Conservation (phyloP, 2,888 invertebrate genomes). For the Sipunculus nudus region DNA sequence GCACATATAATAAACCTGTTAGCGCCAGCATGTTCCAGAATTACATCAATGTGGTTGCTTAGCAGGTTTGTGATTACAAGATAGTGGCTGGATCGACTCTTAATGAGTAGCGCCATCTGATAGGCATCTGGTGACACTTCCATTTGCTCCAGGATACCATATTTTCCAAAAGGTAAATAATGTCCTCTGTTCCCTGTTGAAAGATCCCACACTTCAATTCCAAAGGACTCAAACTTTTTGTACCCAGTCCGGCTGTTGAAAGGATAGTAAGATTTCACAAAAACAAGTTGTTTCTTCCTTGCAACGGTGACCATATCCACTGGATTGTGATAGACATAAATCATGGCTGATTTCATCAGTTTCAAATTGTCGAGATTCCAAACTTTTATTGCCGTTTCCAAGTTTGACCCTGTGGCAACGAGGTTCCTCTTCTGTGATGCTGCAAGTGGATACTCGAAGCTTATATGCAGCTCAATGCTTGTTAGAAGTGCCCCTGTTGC, state of each 20-base stretch:
- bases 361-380: constrained; percentile 37
- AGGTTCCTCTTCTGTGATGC: constrained; percentile 26
- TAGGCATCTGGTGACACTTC: constrained; percentile 29
- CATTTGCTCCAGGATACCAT: constrained; percentile 38
- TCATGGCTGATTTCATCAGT: not conserved
- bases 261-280: constrained; percentile 35
- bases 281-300: constrained; percentile 21
- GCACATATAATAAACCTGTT: no score
- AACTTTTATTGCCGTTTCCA: constrained; percentile 44
- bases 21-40: no score
- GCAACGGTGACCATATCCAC: constrained; percentile 33
- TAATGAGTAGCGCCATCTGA: constrained; percentile 34
- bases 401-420: constrained; percentile 35
- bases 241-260: constrained; percentile 42
- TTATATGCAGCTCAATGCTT: constrained; percentile 32
- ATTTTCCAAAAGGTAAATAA: constrained; percentile 39
- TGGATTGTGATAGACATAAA: constrained; percentile 34
- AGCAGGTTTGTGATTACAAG: constrained; percentile 30
- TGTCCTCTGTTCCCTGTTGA: constrained; percentile 31
- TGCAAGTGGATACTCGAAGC: constrained; percentile 31
- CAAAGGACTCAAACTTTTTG: constrained; percentile 48
- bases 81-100: constrained; percentile 24
- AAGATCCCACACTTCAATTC: constrained; percentile 47
- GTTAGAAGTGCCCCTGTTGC: constrained; percentile 14
- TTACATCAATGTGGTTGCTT: constrained; percentile 11